A percentile compares a stretch with the other conserved stretches of the same genome.
Conservation (phyloP, 2,797 vertebrate species). For the Pseudocheirus occidentalis region DNA sequence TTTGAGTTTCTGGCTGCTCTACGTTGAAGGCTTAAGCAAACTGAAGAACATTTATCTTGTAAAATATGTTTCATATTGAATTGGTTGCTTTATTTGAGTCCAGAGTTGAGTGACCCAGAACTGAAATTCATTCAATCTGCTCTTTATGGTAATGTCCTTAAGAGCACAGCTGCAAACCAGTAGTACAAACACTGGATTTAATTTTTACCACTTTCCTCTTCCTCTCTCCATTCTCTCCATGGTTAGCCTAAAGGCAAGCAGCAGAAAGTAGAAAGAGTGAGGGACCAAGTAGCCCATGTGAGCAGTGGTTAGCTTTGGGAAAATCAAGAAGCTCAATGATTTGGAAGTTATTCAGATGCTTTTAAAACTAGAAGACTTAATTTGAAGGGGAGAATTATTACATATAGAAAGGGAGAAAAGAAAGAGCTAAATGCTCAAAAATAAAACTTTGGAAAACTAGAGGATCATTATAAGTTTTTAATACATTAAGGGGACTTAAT, state of each 20-base stretch:
- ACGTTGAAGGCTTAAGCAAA: not conserved
- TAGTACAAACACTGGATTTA: not conserved
- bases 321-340: not conserved
- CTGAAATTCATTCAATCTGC: not conserved
- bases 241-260: not conserved
- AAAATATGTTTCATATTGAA: not conserved
- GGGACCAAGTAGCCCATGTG: not conserved
- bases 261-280: not conserved
- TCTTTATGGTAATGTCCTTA: not conserved
- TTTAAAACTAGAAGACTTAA: not conserved
- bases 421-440: not conserved
- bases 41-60: not conserved
- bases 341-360: slow-evolving; percentile 36
- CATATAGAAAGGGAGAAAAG: not conserved
- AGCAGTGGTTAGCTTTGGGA: not conserved
- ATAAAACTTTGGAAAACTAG: not conserved
- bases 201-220: not conserved
- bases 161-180: not conserved
- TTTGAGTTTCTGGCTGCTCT: not conserved
- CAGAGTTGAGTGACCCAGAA: not conserved
- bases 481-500: not conserved
- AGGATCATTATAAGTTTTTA: not conserved
- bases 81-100: not conserved
- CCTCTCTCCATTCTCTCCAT: not conserved
- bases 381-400: slow-evolving; percentile 27